Conservation (phyloP, 2,888 invertebrate genomes). For the Drosophila neotestacea region DNA sequence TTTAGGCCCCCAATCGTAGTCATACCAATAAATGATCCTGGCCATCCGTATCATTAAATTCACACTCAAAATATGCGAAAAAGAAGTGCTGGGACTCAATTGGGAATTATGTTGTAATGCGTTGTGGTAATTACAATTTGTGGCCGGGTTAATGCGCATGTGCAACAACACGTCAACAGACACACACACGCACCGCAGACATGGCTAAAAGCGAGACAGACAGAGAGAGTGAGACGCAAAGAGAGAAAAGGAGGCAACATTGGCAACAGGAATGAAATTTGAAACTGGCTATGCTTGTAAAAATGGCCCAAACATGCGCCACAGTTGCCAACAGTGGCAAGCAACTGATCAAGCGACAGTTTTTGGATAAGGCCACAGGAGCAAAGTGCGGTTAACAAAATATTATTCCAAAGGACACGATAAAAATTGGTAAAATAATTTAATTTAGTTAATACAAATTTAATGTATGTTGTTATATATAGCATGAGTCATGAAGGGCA, state of each 20-base stretch:
- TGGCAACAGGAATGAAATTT: conserved; percentile 73
- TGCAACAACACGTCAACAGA: conserved; percentile 79
- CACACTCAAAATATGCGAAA: conserved; percentile 64
- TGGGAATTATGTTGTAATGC: conserved; percentile 79
- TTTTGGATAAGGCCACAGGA: conserved; percentile 60
- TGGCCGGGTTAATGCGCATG: conserved; percentile 80
- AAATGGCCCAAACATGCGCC: conserved; percentile 80
- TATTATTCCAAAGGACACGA: not conserved
- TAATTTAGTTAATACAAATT: not conserved
- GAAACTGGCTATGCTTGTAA: conserved; percentile 80
- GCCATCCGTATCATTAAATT: conserved; percentile 72
- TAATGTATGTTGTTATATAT: no score
- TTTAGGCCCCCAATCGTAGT: conserved; percentile 39
- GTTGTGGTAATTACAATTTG: conserved; percentile 82
- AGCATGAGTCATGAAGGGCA: no score
- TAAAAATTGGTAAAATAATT: not conserved
- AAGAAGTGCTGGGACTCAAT: conserved; percentile 45
- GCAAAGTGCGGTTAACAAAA: conserved; percentile 10
- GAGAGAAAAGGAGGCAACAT: not conserved
- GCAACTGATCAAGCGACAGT: conserved; percentile 71
- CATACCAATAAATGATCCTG: conserved; percentile 27
- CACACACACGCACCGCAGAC: conserved; percentile 47
- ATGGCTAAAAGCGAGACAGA: not conserved
- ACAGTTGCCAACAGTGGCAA: conserved; percentile 74
- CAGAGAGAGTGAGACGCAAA: not conserved